These are phyloP conservation scores for Rhipidura dahli DNA, from an alignment of 2,113 vertebrate genomes.

Conservation along the genomic window DNA sequence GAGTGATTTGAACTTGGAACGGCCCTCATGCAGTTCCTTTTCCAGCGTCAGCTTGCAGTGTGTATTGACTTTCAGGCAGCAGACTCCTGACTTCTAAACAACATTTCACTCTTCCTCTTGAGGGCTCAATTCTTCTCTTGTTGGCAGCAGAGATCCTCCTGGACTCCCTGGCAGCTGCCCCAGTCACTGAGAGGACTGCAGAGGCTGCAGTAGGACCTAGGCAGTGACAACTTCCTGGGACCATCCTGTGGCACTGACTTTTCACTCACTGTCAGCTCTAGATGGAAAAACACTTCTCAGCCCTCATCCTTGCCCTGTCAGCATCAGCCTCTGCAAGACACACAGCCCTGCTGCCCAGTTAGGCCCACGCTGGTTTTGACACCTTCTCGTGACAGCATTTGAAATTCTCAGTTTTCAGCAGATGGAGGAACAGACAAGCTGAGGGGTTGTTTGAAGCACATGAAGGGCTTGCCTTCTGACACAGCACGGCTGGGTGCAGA, in stretches of 20 bases:
- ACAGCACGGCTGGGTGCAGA: background rate
- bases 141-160: background rate
- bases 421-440: background rate
- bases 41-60: background rate
- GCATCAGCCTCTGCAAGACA: background rate
- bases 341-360: background rate
- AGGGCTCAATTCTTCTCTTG: background rate
- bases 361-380: background rate
- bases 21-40: background rate
- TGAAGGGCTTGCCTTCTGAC: background rate
- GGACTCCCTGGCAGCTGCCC: background rate
- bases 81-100: conserved; percentile 4
- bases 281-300: background rate
- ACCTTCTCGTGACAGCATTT: background rate
- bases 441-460: background rate
- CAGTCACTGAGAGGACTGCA: background rate
- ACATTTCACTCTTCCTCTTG: background rate
- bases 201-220: background rate
- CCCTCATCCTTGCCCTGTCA: background rate
- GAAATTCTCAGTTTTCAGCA: background rate
- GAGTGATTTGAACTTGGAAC: conserved; percentile 23
- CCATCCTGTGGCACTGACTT: background rate
- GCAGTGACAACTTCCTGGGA: background rate
- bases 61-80: background rate
- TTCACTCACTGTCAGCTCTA: fast-evolving